These are phyloP conservation scores for Deroplatys truncata DNA, from an alignment of 2,888 invertebrate species.

Conservation along the genomic window DNA sequence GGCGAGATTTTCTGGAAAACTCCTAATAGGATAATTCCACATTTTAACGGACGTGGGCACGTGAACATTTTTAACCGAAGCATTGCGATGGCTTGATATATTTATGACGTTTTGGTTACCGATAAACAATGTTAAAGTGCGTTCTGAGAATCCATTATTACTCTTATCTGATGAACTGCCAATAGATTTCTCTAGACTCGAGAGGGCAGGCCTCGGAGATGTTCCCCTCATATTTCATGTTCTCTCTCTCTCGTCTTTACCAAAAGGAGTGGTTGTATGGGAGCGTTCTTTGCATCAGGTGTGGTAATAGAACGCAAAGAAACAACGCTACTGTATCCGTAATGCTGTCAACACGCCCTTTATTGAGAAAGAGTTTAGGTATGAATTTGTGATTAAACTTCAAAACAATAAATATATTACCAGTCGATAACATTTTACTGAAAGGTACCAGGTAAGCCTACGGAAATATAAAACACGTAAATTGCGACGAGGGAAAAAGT, in stretches of 20 bases:
- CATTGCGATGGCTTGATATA: neutral
- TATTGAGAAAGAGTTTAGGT: no score
- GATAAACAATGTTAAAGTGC: neutral
- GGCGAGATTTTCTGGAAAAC: neutral
- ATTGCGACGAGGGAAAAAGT: no score
- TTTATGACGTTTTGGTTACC: neutral
- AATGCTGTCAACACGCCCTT: no score
- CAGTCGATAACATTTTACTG: no score
- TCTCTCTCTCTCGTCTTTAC: neutral
- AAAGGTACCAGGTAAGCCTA: no score
- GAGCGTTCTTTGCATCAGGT: no score
- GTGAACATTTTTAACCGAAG: neutral
- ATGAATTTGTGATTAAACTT: no score
- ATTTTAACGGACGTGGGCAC: neutral
- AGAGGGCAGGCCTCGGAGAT: neutral
- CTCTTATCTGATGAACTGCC: neutral
- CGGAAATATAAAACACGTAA: no score
- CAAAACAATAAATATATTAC: no score
- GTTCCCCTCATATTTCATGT: neutral
- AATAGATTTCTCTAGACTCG: neutral
- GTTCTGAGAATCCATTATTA: neutral
- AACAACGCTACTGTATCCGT: no score
- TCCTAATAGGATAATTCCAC: neutral
- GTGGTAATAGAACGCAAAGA: no score
- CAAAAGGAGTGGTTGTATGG: neutral